Evolutionary conservation across 2,888 invertebrate species (phyloP).

Genomic region (Asteroscopus sphinx): DNA sequence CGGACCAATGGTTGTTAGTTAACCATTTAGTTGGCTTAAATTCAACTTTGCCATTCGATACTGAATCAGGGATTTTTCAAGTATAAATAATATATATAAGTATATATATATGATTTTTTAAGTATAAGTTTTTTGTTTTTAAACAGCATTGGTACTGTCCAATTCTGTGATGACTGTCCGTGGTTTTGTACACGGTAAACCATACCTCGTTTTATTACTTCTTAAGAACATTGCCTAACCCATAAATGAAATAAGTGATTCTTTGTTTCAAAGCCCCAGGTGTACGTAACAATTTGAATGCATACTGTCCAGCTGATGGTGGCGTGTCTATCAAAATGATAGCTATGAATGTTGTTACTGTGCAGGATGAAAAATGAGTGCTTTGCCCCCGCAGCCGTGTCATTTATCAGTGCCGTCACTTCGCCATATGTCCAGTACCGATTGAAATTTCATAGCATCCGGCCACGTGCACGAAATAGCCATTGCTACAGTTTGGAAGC

Average conservation of each 20-base stretch:
- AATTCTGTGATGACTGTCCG: conserved; percentile 7
- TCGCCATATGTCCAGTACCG: conserved; percentile 51
- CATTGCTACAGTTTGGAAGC: conserved; percentile 24
- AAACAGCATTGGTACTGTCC: neutral
- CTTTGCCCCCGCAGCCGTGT: conserved; percentile 55
- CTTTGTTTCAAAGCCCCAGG: conserved; percentile 6
- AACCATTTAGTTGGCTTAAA: neutral
- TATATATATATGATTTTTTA: too few species aligned
- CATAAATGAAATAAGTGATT: conserved; percentile 21
- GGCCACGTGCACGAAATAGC: conserved; percentile 55
- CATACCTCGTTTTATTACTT: neutral
- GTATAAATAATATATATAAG: too few species aligned
- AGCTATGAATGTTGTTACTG: conserved; percentile 42
- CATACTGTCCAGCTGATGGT: conserved; percentile 9
- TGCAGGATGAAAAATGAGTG: conserved; percentile 37
- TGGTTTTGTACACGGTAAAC: conserved; percentile 5
- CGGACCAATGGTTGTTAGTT: neutral
- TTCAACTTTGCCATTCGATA: neutral
- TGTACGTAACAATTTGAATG: conserved; percentile 6
- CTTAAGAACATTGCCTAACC: conserved; percentile 4
- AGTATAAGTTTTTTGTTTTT: neutral
- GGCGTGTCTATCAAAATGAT: conserved; percentile 27
- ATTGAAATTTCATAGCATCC: conserved; percentile 58
- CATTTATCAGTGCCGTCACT: conserved; percentile 55
- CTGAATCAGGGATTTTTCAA: neutral